Conservation (phyloP, 2,113 vertebrate species). For the Leptosomus discolor region DNA sequence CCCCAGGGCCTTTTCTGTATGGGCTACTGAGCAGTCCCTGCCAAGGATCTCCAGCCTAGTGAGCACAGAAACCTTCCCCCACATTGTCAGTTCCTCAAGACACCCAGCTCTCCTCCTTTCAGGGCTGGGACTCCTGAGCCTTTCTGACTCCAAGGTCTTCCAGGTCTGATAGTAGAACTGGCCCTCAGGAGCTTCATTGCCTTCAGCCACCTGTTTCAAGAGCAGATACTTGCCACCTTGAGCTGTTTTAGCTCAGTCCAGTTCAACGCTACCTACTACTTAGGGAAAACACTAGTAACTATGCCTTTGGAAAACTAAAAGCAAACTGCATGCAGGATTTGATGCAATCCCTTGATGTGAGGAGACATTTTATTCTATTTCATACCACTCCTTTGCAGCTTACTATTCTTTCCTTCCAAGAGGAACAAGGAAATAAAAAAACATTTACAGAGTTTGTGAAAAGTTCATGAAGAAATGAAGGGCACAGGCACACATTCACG, state of each 20-base stretch:
- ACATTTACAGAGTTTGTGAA: not conserved
- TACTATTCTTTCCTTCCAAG: not conserved
- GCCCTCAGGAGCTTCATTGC: not conserved
- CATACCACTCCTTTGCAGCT: not conserved
- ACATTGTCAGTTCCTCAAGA: accelerated
- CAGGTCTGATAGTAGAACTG: not conserved
- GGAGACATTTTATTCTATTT: not conserved
- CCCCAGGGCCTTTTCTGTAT: not conserved
- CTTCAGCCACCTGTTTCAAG: not conserved
- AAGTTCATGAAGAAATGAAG: not conserved
- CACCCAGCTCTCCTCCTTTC: not conserved
- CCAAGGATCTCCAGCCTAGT: not conserved
- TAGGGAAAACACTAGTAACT: not conserved
- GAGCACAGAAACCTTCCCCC: not conserved
- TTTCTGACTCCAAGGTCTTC: not conserved
- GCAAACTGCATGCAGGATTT: not conserved
- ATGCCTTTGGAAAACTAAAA: not conserved
- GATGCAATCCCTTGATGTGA: not conserved
- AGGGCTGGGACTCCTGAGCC: not conserved
- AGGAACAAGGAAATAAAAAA: not conserved
- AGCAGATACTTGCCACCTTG: not conserved
- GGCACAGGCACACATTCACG: not conserved
- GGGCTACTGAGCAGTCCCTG: not conserved
- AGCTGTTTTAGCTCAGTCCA: not conserved
- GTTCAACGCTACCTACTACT: not conserved